Evolutionary conservation across 2,888 invertebrate species (phyloP), one percentile per base, ranked within the genome.

Genomic region (Drosophila gaucha): DNA sequence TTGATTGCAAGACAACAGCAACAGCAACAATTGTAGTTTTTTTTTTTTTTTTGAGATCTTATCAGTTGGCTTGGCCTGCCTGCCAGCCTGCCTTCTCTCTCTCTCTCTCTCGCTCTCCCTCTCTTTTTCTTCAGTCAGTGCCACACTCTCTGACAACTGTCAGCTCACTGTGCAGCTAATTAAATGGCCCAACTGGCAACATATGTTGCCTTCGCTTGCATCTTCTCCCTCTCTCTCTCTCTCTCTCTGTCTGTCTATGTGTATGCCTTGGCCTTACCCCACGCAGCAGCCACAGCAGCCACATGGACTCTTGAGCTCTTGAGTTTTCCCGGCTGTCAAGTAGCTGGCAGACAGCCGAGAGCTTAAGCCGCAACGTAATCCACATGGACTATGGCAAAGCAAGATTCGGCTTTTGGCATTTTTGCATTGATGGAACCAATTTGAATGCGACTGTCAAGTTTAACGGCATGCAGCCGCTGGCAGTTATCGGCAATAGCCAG

Each of bases 1-100:
- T 88, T 88, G 86, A 87, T 88, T 86, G 82, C 85, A 84, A 84
- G 84, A 79, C 84, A 86, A 84, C 74, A 72, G 62, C 74, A 73
- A 30, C 57, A 35, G 14, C 64, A 64, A 39, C 73, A 67, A 74
- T 76, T 73, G 68, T 70, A 54, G 76, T 70, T 65, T 59, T 43
- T 57, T 41, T 14, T 24, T 35, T 38, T n/a, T 9, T 26, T 16
- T n/a, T 30, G 51, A 84, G 83, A 84, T 84, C 80, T 86, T 86
- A 86, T 86, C 84, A 78, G 79, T 74, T 58, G 52, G 58, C 44
- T 39, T 65, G 46, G 74, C 66, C 65, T 60, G 68, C 16, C 47
- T 47, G 38, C 47, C 49, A 39, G 46, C 56, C 35, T 18, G 38
- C 39, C 1, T 18, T 44, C 22, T 31, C 22, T 52, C 14, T 12